phyloP scores from a whole-genome alignment of 2,113 vertebrate species.

The Leiothrix lutea region DNA sequence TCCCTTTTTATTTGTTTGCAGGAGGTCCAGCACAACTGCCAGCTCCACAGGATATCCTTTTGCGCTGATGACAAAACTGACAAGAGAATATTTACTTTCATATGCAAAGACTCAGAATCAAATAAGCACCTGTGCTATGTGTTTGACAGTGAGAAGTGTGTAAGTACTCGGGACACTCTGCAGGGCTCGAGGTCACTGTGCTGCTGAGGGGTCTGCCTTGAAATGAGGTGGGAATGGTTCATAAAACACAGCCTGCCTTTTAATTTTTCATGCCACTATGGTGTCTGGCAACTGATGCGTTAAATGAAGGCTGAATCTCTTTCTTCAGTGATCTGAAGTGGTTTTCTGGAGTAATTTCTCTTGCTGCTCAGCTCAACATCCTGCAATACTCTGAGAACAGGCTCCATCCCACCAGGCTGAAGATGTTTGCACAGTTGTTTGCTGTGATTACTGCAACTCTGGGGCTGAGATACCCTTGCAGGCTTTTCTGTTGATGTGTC shows the following conservation, averaged over 20 bases:
- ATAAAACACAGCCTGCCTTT: neutral
- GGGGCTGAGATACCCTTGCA: neutral
- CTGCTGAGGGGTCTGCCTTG: neutral
- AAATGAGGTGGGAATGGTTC: neutral
- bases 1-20: conserved; percentile 61
- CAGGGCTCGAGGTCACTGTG: neutral
- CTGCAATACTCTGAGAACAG: neutral
- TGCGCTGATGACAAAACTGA: conserved; percentile 99
- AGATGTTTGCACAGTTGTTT: conserved; percentile 25
- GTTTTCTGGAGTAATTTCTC: neutral
- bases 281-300: neutral
- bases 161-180: conserved; percentile 76
- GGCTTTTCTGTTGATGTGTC: neutral
- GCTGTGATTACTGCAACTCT: neutral
- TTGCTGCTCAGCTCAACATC: neutral
- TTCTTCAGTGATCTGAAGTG: neutral
- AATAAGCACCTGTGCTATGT: conserved; percentile 98
- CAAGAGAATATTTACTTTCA: conserved; percentile 98
- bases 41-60: conserved; percentile 97
- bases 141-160: conserved; percentile 99
- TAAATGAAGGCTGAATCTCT: neutral
- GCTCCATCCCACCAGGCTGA: neutral
- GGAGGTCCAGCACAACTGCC: conserved; percentile 96
- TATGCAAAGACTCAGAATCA: conserved; percentile 98
- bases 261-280: neutral